Evolutionary conservation across 2,888 invertebrate genomes (phyloP).

Genomic region (Drosophila emarginata): DNA sequence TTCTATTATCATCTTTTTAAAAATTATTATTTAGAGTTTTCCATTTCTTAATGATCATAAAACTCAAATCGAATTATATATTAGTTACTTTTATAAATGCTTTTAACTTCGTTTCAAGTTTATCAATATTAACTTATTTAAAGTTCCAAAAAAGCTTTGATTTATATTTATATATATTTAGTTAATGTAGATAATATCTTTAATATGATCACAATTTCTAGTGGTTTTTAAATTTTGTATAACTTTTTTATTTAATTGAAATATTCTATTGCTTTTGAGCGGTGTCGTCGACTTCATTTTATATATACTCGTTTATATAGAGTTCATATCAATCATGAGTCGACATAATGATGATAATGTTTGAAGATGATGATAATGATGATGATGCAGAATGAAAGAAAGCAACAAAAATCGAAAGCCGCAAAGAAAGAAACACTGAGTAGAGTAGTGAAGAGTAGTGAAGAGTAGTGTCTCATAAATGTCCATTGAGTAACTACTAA

Average conservation of each 20-base stretch:
- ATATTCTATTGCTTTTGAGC: neutral
- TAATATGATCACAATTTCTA: neutral
- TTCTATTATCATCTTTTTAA: too few relatives aligned
- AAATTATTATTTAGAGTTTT: too few relatives aligned
- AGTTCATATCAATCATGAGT: constrained; percentile 17
- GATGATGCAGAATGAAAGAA: constrained; percentile 34
- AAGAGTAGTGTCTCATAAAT: neutral
- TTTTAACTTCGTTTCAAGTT: too few relatives aligned
- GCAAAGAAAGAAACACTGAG: constrained; percentile 29
- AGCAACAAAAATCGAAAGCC: constrained; percentile 61
- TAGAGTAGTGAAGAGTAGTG: neutral
- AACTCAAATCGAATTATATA: too few relatives aligned
- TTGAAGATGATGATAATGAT: neutral
- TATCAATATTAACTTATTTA: too few relatives aligned
- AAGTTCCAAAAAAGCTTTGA: too few relatives aligned
- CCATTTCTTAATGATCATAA: too few relatives aligned
- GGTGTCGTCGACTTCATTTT: neutral
- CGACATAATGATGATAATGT: neutral
- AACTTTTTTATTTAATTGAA: neutral
- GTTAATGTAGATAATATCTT: too few relatives aligned
- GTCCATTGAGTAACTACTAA: constrained; percentile 34
- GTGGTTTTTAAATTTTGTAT: neutral
- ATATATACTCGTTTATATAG: neutral
- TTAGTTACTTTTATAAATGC: too few relatives aligned
- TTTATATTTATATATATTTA: too few relatives aligned